Evolutionary conservation across 2,113 vertebrate genomes (phyloP), one percentile per base, ranked within the genome.

Genomic region (Procavia capensis): DNA sequence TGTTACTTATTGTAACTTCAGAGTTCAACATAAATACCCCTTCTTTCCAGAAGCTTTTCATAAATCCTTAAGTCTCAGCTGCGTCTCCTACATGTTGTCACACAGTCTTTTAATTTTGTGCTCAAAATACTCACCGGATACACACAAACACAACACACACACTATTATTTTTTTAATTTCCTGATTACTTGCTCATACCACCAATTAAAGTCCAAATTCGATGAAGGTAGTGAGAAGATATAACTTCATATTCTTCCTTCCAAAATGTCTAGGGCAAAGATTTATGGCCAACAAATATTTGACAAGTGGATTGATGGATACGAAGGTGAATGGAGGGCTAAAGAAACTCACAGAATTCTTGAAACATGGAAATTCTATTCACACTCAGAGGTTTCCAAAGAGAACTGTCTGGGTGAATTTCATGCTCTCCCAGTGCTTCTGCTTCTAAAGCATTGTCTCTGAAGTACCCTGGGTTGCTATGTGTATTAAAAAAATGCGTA

Each of bases 401-500:
- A 64, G 16, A 13, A 36, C 2, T 64, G 45, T 89, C 24, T 83
- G 8, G 10, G 83, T 10, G 61, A 3, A 93, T 39, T 93, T 93
- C 75, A 16, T 64, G 29, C 36, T 93, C 84, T 25, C 11, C 25
- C 29, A 25, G 5, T 79, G 24, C 36, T 61, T 94, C 91, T 94
- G 36, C 93, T 81, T 91, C 50, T 95, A 79, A 91, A 50, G 81
- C 5, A 39, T 75, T 80, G 88, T 72, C 27, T 91, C 47, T 72
- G 50, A 95, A 93, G 93, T 59, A 93, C 31, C 3, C 27, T 75
- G 80, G 41, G 22, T 83, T 80, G 95, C 84, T 90, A 10, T 70
- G 57, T 85, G 47, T 85, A 24, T 87, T n/a, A n/a, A 24, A 93
- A 94, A 85, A 96, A 91, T 63, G 78, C 29, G 72, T 91, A 88